Percentiles rank a stretch among this genome's conserved stretches.
These are phyloP conservation scores for Sylvicola cinctus DNA, from an alignment of 2,888 invertebrate genomes.

Conservation along the genomic window DNA sequence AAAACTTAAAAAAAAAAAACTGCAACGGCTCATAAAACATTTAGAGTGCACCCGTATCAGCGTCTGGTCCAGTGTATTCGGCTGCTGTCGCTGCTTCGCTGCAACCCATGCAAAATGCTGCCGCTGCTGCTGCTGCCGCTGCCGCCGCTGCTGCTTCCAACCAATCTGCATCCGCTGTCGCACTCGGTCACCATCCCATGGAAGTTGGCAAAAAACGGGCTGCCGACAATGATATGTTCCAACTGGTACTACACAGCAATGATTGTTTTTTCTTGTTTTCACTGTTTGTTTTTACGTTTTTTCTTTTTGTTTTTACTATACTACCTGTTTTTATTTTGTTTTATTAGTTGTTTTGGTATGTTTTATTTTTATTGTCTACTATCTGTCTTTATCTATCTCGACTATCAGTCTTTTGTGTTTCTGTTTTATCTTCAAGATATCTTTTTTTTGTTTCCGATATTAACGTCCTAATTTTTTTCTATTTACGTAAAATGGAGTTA, in stretches of 20 bases:
- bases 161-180: slow-evolving; percentile 37
- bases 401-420: too few relatives aligned
- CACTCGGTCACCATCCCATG: slow-evolving; percentile 35
- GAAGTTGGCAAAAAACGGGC: slow-evolving; percentile 93
- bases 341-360: neutral
- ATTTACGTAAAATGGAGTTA: too few relatives aligned
- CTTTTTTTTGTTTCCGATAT: too few relatives aligned
- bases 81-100: slow-evolving; percentile 8
- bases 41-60: slow-evolving; percentile 21
- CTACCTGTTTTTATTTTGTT: neutral
- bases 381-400: too few relatives aligned
- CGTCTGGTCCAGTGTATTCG: slow-evolving; percentile 3
- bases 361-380: too few relatives aligned
- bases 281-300: slow-evolving; percentile 2
- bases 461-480: too few relatives aligned
- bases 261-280: slow-evolving; percentile 2
- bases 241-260: slow-evolving; percentile 57
- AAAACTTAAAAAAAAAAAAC: slow-evolving; percentile 6
- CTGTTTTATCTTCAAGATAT: too few relatives aligned
- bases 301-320: neutral
- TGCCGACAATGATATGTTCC: slow-evolving; percentile 68
- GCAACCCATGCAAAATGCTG: slow-evolving; percentile 4
- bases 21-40: slow-evolving; percentile 3
- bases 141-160: slow-evolving; percentile 20
- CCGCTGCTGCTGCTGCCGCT: slow-evolving; percentile 19